Conservation (phyloP, 2,797 vertebrate genomes). For the Anguilla megastoma region DNA sequence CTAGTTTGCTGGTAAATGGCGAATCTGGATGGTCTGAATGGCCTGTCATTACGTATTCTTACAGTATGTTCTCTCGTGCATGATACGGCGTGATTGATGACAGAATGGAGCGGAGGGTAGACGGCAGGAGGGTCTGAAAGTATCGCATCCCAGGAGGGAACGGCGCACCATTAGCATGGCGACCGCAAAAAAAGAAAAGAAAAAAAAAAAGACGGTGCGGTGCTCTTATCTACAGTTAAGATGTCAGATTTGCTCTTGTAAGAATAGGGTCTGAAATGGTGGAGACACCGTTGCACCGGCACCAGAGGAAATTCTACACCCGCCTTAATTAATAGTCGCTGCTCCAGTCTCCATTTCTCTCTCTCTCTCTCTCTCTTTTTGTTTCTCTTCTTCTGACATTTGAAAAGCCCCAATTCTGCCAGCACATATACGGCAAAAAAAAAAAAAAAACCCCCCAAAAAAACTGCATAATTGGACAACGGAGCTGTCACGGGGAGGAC, state of each 20-base stretch:
- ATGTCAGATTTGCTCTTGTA: slow-evolving; percentile 26
- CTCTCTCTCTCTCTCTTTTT: slow-evolving; percentile 17
- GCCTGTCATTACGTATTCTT: neutral
- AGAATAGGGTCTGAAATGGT: slow-evolving; percentile 21
- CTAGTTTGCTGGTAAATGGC: neutral
- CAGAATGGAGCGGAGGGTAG: neutral
- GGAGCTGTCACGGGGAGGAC: slow-evolving; percentile 74
- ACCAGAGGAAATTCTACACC: slow-evolving; percentile 12
- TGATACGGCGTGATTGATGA: slow-evolving; percentile 9
- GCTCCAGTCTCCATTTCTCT: neutral
- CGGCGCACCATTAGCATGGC: neutral
- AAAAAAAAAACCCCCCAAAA: slow-evolving; percentile 42
- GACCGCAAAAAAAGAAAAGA: neutral
- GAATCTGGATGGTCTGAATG: neutral
- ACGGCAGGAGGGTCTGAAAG: neutral
- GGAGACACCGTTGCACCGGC: slow-evolving; percentile 9
- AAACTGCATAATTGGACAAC: slow-evolving; percentile 75
- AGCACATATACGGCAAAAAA: slow-evolving; percentile 62
- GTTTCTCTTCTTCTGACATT: neutral
- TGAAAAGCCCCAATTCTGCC: slow-evolving; percentile 53
- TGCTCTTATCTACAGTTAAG: neutral
- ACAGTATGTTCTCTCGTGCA: neutral
- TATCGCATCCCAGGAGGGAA: slow-evolving; percentile 4
- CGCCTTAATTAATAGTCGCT: slow-evolving; percentile 24
- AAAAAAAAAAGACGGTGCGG: neutral